Base-by-base conservation (phyloP, 2,113 vertebrate genomes). In the Scolopax mira region DNA sequence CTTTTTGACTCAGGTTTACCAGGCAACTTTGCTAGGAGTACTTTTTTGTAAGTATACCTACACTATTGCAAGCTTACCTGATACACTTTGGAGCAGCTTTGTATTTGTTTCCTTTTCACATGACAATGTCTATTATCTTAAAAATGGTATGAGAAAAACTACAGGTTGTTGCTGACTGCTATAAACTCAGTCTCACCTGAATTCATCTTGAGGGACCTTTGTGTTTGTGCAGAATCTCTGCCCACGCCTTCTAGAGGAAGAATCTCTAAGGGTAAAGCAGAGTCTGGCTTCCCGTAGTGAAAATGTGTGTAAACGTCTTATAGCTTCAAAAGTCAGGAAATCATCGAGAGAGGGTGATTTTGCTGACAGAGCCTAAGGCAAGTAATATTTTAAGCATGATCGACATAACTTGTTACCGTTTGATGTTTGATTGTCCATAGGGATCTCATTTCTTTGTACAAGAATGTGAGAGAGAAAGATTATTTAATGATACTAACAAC, bases 331-430 rank as follows among this genome's bases (percentile, higher is more conserved):
- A 83, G 60, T 75, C 67, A 89, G 66, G 27, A 88, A 90, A 87
- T 88, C 75, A 81, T 62, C 0, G 4, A 46, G 55, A 89, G 39
- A 61, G 28, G 24, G 8, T 23, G 67, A 88, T 91, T 95, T 92
- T 96, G 74, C 81, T 95, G 88, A 82, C 79, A 93, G 88, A 84
- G 62, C 92, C 78, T 19, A 24, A 78, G 79, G 73, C 91, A 79
- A 94, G 57, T 55, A 14, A 16, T 79, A 92, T 88, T 95, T 94
- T 88, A 86, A 91, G 54, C n/a, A 46, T 2, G 5, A 66, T 62
- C 65, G 79, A 66, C 66, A 27, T n/a, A 92, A 87, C 0, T 2
- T 25, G 13, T 79, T 89, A 48, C 21, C 10, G 4, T 65, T 90
- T 79, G 79, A 49, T 90, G 49, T 66, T 77, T 81, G 28, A 54